Evolutionary conservation across 2,113 vertebrate species (phyloP).

Genomic region (Rhodinocichla rosea): DNA sequence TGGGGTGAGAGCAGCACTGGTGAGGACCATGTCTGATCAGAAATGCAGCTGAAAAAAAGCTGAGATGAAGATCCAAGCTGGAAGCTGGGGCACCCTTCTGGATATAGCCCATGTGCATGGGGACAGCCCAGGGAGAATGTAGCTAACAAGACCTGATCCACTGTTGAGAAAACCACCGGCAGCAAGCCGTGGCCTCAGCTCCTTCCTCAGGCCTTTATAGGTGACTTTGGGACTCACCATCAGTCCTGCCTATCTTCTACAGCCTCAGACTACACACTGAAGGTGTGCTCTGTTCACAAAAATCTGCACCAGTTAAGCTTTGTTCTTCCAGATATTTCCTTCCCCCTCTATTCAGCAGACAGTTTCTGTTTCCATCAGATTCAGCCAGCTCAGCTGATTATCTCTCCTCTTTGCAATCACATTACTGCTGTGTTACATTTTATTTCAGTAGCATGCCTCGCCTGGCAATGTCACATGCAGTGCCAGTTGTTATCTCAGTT

Average conservation of each 20-base stretch:
- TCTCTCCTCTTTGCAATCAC: background rate
- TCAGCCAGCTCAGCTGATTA: background rate
- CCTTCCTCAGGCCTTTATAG: background rate
- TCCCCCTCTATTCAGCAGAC: background rate
- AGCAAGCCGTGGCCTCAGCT: background rate
- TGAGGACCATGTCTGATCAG: background rate
- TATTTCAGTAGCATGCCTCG: fast-evolving
- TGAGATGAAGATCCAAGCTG: background rate
- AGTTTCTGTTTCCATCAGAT: background rate
- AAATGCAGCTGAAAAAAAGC: background rate
- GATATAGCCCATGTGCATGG: background rate
- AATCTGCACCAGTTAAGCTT: background rate
- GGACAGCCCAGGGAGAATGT: fast-evolving
- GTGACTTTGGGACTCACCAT: background rate
- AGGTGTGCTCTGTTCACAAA: background rate
- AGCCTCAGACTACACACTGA: background rate
- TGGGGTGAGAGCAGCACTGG: background rate
- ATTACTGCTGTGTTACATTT: background rate
- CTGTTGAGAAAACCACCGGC: background rate
- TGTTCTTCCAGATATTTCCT: background rate
- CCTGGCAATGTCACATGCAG: background rate
- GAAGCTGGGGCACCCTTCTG: background rate
- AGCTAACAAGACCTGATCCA: background rate
- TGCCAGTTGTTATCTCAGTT: background rate
- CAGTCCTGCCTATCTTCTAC: background rate